These are phyloP conservation scores for Acanthosoma haemorrhoidale DNA, from an alignment of 2,888 invertebrate genomes.

Conservation along the genomic window DNA sequence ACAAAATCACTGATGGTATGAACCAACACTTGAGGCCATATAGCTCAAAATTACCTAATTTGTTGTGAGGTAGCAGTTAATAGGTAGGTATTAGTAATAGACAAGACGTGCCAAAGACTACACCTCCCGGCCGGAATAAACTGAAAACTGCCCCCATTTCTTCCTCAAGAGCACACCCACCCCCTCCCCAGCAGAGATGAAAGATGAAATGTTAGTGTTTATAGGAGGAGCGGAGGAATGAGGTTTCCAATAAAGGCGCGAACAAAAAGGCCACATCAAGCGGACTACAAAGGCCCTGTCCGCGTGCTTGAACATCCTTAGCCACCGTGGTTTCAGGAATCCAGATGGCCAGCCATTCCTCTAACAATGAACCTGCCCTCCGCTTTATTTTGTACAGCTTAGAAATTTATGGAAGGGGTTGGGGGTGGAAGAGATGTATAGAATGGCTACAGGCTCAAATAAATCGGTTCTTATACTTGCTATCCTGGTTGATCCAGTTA, in stretches of 20 bases:
- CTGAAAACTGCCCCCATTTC: too few relatives aligned
- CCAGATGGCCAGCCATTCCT: not conserved
- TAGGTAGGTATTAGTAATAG: too few relatives aligned
- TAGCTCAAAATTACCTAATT: too few relatives aligned
- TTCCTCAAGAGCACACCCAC: not conserved
- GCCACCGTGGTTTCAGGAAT: not conserved
- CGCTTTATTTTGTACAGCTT: constrained; percentile 7
- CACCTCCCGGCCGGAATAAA: too few relatives aligned
- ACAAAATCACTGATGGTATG: too few relatives aligned
- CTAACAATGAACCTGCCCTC: not conserved
- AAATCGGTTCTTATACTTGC: not conserved
- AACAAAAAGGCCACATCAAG: too few relatives aligned
- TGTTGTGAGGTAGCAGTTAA: too few relatives aligned
- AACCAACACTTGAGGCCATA: too few relatives aligned
- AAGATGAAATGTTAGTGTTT: not conserved
- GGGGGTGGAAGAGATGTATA: not conserved
- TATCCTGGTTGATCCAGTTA: not conserved
- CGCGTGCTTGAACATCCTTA: not conserved
- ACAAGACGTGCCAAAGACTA: too few relatives aligned
- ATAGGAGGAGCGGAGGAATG: not conserved
- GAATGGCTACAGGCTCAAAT: not conserved
- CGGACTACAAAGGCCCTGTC: not conserved
- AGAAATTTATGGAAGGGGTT: not conserved
- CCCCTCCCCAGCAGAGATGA: not conserved
- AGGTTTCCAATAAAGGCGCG: not conserved